Evolutionary conservation across 2,888 invertebrate genomes (phyloP), one percentile per base, ranked within the genome.

Genomic region (Imbricaverruca yamaguchii): DNA sequence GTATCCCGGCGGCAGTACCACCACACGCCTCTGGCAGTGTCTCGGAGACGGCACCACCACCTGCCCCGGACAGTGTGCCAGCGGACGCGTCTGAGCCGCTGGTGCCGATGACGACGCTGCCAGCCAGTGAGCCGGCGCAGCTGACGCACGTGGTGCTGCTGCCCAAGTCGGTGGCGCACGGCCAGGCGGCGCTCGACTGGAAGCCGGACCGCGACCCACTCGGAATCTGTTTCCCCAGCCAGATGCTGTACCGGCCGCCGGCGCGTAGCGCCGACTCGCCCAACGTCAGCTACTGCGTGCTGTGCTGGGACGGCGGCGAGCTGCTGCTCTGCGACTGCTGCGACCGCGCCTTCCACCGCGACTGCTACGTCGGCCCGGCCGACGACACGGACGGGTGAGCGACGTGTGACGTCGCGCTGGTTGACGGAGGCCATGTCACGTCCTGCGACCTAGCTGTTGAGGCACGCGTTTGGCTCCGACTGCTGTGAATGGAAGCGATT

Each of bases 231-330:
- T 25, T 57, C 79, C 56, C 56, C 9, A 1, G 0, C 12, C 15
- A 25, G n/a, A 57, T 57, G 57, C 59, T 57, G 57, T 57, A 79
- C 57, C 57, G 57, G 57, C 79, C 79, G 13, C 79, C 79, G 57
- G 79, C 10, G 79, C 79, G 79, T 23, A 25, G 79, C n/a, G 10
- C n/a, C 23, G 2, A 23, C 3, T 79, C 79, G 7, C 79, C 79
- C 13, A 79, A 79, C 57, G 25, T 59, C 57, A 57, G 57, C 57
- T 79, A 79, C 79, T 79, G 79, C 25, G 79, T 57, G 57, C 59
- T 79, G 23, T 79, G 79, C 79, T 79, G 79, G 79, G 79, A 79
- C 57, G 79, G 79, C 25, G 79, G 79, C n/a, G 25, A 79, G 11
- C 79, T 79, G 57, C 57, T 79, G 79, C 79, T 79, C 23, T 79